Conservation (phyloP, 2,888 invertebrate species). For the Cordilura impudica region DNA sequence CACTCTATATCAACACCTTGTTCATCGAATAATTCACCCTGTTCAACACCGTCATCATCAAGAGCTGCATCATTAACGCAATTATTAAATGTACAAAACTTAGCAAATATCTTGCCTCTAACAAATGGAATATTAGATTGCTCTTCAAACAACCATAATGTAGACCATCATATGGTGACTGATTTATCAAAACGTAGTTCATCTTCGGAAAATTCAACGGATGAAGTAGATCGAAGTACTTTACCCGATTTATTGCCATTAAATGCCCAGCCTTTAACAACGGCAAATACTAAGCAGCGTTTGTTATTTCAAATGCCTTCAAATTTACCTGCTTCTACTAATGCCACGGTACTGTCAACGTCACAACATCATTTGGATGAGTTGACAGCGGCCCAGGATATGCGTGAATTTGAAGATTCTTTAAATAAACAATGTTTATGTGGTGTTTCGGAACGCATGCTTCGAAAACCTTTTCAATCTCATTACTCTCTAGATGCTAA, state of each 20-base stretch:
- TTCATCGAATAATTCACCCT: conserved; percentile 70
- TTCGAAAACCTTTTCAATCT: conserved; percentile 86
- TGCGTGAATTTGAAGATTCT: conserved; percentile 77
- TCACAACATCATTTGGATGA: conserved; percentile 51
- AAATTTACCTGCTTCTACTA: not conserved
- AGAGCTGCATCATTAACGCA: conserved; percentile 72
- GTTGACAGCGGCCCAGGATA: conserved; percentile 70
- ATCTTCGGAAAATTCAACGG: conserved; percentile 62
- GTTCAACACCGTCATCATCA: conserved; percentile 72
- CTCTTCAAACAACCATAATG: conserved; percentile 2
- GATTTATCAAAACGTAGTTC: conserved; percentile 33
- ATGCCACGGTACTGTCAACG: conserved; percentile 10
- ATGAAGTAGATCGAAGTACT: conserved; percentile 74
- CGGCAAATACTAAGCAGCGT: conserved; percentile 14
- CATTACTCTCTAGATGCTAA: conserved; percentile 79
- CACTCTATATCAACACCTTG: conserved; percentile 70
- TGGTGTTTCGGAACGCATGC: conserved; percentile 84
- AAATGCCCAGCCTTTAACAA: conserved; percentile 50
- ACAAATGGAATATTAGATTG: conserved; percentile 45
- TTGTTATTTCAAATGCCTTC: not conserved
- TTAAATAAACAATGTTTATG: conserved; percentile 89
- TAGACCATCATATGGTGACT: conserved; percentile 31
- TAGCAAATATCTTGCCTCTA: conserved; percentile 70
- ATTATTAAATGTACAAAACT: conserved; percentile 69
- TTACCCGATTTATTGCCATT: conserved; percentile 69